Evolutionary conservation across 2,888 invertebrate genomes (phyloP).

Genomic region (Thysanoteuthis rhombus): DNA sequence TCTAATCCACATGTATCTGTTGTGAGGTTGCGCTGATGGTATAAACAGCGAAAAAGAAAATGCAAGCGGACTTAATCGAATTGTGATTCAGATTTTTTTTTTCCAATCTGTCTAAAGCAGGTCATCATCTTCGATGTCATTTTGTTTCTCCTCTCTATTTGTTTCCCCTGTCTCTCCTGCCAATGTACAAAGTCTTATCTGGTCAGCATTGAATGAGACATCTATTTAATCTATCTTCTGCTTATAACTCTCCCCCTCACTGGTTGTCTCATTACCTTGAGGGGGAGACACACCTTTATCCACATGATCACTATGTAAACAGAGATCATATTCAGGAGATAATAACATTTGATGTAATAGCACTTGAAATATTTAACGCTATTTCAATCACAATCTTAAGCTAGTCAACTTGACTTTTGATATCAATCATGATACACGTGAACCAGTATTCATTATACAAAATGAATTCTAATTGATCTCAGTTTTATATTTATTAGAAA

Average conservation of each 20-base stretch:
- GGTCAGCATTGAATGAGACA: not conserved
- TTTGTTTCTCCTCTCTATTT: not conserved
- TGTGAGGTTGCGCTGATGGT: not conserved
- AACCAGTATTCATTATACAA: not conserved
- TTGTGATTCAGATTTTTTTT: not conserved
- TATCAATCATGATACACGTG: not conserved
- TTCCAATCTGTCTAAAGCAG: not conserved
- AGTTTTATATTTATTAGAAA: conserved; percentile 12
- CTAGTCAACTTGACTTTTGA: not conserved
- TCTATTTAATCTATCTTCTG: not conserved
- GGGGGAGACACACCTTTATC: not conserved
- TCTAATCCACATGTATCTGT: not conserved
- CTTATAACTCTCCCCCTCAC: not conserved
- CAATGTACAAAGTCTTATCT: not conserved
- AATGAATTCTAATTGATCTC: not conserved
- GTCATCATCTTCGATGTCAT: not conserved
- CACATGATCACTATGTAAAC: not conserved
- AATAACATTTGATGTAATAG: not conserved
- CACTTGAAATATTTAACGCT: not conserved
- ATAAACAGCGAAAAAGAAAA: not conserved
- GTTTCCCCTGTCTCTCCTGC: not conserved
- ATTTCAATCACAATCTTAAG: not conserved
- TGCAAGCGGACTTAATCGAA: not conserved
- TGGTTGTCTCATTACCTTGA: not conserved
- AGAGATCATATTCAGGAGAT: not conserved